Conservation (phyloP, 2,888 invertebrate genomes). For the Caenorhabditis becei region DNA sequence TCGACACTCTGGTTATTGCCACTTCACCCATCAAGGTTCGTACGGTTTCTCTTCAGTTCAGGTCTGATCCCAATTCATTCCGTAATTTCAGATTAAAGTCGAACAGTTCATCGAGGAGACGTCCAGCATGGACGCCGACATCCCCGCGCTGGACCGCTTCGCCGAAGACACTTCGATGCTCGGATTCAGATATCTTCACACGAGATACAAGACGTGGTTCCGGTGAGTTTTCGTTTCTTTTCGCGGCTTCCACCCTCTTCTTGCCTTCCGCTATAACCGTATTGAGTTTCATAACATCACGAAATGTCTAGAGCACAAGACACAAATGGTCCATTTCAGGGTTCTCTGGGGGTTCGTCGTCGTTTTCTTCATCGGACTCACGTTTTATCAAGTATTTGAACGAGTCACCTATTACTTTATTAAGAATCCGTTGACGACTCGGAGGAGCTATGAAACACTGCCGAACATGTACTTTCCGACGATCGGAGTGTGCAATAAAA, state of each 20-base stretch:
- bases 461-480: conserved; percentile 74
- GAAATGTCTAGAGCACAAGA: conserved; percentile 29
- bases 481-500: conserved; percentile 78
- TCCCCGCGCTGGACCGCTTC: conserved; percentile 67
- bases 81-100: conserved; percentile 46
- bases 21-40: conserved; percentile 59
- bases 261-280: conserved; percentile 18
- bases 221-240: conserved; percentile 50
- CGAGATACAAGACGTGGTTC: conserved; percentile 78
- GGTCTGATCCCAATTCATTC: neutral
- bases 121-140: conserved; percentile 30
- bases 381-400: conserved; percentile 76
- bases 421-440: conserved; percentile 74
- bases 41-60: neutral
- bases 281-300: conserved; percentile 51
- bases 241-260: conserved; percentile 33
- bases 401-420: conserved; percentile 77
- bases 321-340: conserved; percentile 59
- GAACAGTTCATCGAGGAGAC: conserved; percentile 56
- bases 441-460: conserved; percentile 74
- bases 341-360: conserved; percentile 75
- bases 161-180: conserved; percentile 78
- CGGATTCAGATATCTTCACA: conserved; percentile 76
- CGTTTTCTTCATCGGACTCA: conserved; percentile 75
- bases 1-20: conserved; percentile 51